A percentile compares a stretch with the other conserved stretches of the same genome.
Evolutionary conservation across 1,140 invertebrate species (phyloP).

Genomic region (Sarcophaga peregrina): DNA sequence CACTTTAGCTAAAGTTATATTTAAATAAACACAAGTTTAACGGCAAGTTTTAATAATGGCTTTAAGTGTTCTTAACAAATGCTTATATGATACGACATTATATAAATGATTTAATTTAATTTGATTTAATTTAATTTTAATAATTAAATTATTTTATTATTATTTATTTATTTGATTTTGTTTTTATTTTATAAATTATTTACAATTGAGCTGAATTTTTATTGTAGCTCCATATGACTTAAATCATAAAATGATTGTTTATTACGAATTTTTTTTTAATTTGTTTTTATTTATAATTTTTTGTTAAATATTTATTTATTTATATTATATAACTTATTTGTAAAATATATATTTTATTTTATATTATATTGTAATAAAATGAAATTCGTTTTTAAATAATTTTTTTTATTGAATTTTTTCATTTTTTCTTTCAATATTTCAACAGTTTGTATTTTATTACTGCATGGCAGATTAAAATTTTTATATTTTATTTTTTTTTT

Average conservation of each 20-base stretch:
- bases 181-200: neutral
- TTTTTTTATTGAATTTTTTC: neutral
- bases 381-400: neutral
- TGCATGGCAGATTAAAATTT: neutral
- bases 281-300: neutral
- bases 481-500: neutral
- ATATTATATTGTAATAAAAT: neutral
- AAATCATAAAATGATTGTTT: conserved; percentile 23
- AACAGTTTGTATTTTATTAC: neutral
- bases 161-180: no score
- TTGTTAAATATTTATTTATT: neutral
- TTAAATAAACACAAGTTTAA: no score
- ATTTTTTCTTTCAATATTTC: neutral
- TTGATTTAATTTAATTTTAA: no score
- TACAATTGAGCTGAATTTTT: conserved; percentile 5
- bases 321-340: neutral
- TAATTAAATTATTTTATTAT: no score
- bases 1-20: no score
- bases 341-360: neutral
- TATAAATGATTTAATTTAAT: no score
- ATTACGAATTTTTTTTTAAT: conserved; percentile 5
- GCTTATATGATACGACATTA: no score
- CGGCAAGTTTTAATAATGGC: no score
- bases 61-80: no score
- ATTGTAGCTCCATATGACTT: neutral